Base-by-base conservation (phyloP, 2,113 vertebrate genomes). In the Danionella cerebrum region DNA sequence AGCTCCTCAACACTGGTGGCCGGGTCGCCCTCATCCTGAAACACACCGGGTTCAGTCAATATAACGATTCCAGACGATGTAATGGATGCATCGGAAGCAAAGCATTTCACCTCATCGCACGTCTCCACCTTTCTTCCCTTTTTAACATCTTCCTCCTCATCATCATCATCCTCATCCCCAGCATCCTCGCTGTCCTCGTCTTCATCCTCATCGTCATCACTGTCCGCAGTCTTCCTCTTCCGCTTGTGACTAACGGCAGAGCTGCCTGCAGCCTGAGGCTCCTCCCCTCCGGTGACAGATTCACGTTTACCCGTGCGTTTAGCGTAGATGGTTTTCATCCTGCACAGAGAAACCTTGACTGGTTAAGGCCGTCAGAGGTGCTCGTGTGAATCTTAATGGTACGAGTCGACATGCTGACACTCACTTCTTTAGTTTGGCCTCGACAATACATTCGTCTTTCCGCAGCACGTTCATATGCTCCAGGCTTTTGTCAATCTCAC, bases 401-500 rank as follows among this genome's bases (percentile, higher is more conserved):
- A 45, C 11, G 50, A 6, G 10, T n/a, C n/a, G n/a, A n/a, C 11
- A 33, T 35, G 6, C 13, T n/a, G 11, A 53, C 18, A 91, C 96
- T 90, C 89, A 98, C 96, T 98, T 99, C 76, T 97, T 94, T 64
- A 99, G 90, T 85, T 98, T 97, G 66, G 93, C 95, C 86, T 99
- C 96, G 74, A 98, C 94, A 59, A 98, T 90, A 87, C 94, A 94
- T 79, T 98, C 98, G 85, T 99, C 96, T 86, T 96, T 95, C 80
- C 96, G 91, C 85, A 98, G 88, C 78, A 96, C 97, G 73, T 94
- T 94, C 95, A 99, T 99, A 76, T 97, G 95, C 79, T 99, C 96
- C 81, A 99, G 91, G 79, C 89, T 94, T 83, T 98, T 99, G 80
- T 99, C 96, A 71, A 99, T 99, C 88, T 99, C 96, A 84, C 96